A percentile compares a stretch with the other conserved stretches of the same genome.
Evolutionary conservation across 2,888 invertebrate genomes (phyloP).

Genomic region (Agrotis exclamationis): DNA sequence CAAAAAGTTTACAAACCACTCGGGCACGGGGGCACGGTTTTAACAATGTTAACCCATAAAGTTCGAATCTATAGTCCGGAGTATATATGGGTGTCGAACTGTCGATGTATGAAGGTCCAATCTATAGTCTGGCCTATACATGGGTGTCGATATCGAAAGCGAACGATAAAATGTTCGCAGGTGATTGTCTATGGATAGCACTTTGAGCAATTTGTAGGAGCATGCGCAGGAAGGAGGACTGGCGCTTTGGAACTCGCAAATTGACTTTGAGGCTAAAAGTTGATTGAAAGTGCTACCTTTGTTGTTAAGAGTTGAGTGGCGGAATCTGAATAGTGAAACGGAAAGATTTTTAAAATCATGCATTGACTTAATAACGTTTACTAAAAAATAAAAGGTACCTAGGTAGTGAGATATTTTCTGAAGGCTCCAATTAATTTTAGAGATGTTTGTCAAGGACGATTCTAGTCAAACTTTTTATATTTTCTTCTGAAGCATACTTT

Average conservation of each 20-base stretch:
- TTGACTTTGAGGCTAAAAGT: constrained; percentile 48
- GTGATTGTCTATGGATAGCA: constrained; percentile 69
- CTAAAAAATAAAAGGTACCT: too few species aligned
- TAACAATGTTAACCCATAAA: constrained; percentile 41
- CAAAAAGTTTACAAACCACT: constrained; percentile 7
- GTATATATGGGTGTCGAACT: constrained; percentile 36
- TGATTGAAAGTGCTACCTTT: constrained; percentile 52
- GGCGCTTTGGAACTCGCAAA: constrained; percentile 42
- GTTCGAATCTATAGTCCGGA: constrained; percentile 17
- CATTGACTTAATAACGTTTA: not conserved
- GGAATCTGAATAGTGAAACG: constrained; percentile 30
- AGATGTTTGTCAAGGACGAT: too few species aligned
- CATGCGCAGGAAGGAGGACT: constrained; percentile 50
- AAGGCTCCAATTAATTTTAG: not conserved
- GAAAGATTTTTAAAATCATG: constrained; percentile 19
- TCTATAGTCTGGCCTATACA: constrained; percentile 34
- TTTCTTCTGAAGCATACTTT: not conserved
- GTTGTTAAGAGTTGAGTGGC: constrained; percentile 7
- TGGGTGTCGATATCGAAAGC: constrained; percentile 32
- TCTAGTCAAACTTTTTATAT: too few species aligned
- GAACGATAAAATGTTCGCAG: constrained; percentile 62
- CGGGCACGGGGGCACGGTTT: constrained; percentile 3
- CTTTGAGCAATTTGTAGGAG: constrained; percentile 75
- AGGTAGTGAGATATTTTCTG: not conserved
- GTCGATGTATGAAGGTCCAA: constrained; percentile 18